These are phyloP conservation scores for Xestia c-nigrum DNA, from an alignment of 2,888 invertebrate species.

Conservation along the genomic window DNA sequence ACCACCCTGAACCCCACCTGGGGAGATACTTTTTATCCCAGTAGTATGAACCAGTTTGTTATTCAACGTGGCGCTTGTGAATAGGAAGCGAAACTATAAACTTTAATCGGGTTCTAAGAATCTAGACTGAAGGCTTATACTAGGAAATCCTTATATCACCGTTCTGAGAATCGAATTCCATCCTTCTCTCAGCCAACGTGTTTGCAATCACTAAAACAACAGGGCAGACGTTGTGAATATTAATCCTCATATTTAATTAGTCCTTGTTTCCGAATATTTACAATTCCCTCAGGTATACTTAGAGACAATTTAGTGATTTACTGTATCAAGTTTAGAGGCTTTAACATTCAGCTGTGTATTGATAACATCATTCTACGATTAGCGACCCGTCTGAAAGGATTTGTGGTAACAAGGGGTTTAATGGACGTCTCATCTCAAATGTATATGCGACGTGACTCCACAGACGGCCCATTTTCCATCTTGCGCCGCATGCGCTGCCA, in stretches of 20 bases:
- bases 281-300: constrained; percentile 7
- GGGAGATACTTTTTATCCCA: too few relatives aligned
- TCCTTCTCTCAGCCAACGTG: too few relatives aligned
- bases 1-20: too few relatives aligned
- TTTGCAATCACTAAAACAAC: neutral
- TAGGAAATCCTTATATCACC: neutral
- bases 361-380: constrained; percentile 1
- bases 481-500: too few relatives aligned
- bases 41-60: too few relatives aligned
- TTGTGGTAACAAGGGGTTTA: neutral
- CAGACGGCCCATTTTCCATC: too few relatives aligned
- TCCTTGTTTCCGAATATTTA: neutral
- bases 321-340: constrained; percentile 2
- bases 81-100: neutral
- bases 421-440: too few relatives aligned
- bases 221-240: neutral
- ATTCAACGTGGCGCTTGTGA: too few relatives aligned
- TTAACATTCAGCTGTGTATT: neutral
- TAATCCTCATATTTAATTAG: neutral
- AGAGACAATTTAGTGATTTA: neutral
- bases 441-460: too few relatives aligned
- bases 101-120: neutral
- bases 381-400: neutral
- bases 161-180: neutral
- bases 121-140: neutral